These are phyloP conservation scores for Melanotaenia duboulayi DNA, from an alignment of 2,113 vertebrate genomes.

Conservation along the genomic window DNA sequence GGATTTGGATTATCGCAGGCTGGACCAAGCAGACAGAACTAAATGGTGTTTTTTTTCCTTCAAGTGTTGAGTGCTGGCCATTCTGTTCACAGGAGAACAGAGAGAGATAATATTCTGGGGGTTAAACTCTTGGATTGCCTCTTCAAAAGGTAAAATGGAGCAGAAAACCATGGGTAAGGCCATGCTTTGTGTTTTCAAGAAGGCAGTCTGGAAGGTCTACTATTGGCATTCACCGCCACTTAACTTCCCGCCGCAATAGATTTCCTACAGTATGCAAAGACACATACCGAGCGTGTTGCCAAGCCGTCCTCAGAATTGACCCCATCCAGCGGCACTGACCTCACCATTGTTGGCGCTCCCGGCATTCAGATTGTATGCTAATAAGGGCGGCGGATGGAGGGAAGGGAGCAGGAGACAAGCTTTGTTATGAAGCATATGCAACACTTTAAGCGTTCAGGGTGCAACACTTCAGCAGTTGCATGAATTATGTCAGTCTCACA, in stretches of 20 bases:
- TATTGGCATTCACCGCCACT: slow-evolving; percentile 81
- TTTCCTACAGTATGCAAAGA: slow-evolving; percentile 77
- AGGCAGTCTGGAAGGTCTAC: slow-evolving; percentile 72
- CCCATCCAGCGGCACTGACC: slow-evolving; percentile 79
- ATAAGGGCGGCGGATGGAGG: slow-evolving; percentile 70
- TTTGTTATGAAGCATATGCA: slow-evolving; percentile 73
- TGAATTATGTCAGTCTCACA: slow-evolving; percentile 51
- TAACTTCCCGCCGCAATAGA: slow-evolving; percentile 79
- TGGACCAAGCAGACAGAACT: slow-evolving; percentile 69
- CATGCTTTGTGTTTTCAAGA: slow-evolving; percentile 78
- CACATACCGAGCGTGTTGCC: slow-evolving; percentile 73
- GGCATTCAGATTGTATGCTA: slow-evolving; percentile 86
- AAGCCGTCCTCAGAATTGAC: slow-evolving; percentile 74
- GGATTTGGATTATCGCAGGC: slow-evolving; percentile 79
- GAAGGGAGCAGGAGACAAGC: slow-evolving; percentile 46
- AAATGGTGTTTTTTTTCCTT: slow-evolving; percentile 69
- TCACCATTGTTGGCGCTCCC: slow-evolving; percentile 76
- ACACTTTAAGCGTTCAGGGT: slow-evolving; percentile 73
- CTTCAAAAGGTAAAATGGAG: slow-evolving; percentile 77
- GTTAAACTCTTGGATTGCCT: slow-evolving; percentile 80
- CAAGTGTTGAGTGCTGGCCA: slow-evolving; percentile 64
- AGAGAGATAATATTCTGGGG: slow-evolving; percentile 77
- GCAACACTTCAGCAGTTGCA: slow-evolving; percentile 43
- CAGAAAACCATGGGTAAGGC: slow-evolving; percentile 60
- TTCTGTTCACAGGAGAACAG: slow-evolving; percentile 59